phyloP scores from a whole-genome alignment of 2,797 vertebrate genomes.

The Trichosurus vulpecula region DNA sequence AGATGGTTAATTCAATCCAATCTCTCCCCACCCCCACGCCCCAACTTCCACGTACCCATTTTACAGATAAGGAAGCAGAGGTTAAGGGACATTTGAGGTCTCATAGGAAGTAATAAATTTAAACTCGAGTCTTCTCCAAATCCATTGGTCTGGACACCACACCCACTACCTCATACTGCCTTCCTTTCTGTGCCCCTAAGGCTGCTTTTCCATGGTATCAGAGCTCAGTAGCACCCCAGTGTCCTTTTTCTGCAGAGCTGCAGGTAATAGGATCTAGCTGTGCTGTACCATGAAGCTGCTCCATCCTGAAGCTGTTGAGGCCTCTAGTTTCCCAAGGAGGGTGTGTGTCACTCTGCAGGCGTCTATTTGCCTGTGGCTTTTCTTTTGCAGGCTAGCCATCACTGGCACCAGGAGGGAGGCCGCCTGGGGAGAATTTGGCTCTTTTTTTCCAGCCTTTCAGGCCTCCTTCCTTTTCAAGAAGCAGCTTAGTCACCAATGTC shows the following conservation, averaged over 20 bases:
- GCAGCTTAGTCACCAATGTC: constrained; percentile 3
- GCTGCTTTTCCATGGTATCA: background rate
- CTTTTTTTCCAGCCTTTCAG: background rate
- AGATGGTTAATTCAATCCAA: background rate
- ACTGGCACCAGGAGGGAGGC: background rate
- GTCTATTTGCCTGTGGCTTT: background rate
- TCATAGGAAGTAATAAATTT: background rate
- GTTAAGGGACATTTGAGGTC: background rate
- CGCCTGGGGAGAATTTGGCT: background rate
- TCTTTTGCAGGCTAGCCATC: background rate
- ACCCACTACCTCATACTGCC: background rate
- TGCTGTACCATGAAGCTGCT: no score
- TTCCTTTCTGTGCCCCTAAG: background rate
- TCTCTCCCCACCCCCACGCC: background rate
- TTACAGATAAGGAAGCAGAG: background rate
- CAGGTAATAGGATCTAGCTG: background rate
- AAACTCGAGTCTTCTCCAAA: background rate
- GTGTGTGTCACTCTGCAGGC: background rate
- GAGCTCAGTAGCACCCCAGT: background rate
- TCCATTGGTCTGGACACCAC: background rate
- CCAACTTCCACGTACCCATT: background rate
- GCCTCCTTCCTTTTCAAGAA: background rate
- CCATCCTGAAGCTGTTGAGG: background rate
- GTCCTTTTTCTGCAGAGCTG: background rate
- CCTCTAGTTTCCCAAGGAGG: background rate